Evolutionary conservation across 2,113 vertebrate genomes (phyloP), one percentile per base, ranked within the genome.

Genomic region (Centropristis striata): DNA sequence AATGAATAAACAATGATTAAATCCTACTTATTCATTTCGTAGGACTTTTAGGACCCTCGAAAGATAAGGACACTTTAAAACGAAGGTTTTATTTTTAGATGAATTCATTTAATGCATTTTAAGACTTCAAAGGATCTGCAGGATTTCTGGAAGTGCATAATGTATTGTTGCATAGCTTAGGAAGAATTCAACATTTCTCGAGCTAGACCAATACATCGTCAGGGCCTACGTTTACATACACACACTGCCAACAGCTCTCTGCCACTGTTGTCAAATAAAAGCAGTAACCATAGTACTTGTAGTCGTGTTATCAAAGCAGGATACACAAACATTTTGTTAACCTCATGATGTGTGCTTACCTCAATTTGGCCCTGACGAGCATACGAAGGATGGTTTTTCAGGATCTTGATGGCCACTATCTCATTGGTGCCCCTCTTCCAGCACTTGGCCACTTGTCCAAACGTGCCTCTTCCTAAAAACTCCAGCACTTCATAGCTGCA

Each of bases 361-460:
- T 99, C 98, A 42, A 99, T 99, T 87, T 99, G 98, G n/a, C 98
- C 98, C 87, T 99, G 98, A 50, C 98, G 96, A 60, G 98, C 98
- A 5, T 99, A 99, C 0, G 98, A 99, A 0, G 98, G 98, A 75
- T 99, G 98, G 85, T 99, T 99, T 90, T 99, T 99, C 64, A 99
- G 92, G 88, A 99, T 99, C 90, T 99, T 99, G 91, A 99, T 99
- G 8, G 98, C 98, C 87, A 99, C 97, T 18, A 99, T 99, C 91
- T 99, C 98, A 94, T 98, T 99, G 6, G 98, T 99, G 84, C 97
- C 98, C 77, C 97, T 95, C 84, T 99, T 99, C 98, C 98, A 99
- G 92, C 98, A 99, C 84, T 99, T 99, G 0, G 97, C 97, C 87
- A 99, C 98, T 92, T 99, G 98, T 55, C 98, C 98, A 59, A 99